Base-by-base conservation (phyloP, 2,113 vertebrate species). In the Bungarus multicinctus region DNA sequence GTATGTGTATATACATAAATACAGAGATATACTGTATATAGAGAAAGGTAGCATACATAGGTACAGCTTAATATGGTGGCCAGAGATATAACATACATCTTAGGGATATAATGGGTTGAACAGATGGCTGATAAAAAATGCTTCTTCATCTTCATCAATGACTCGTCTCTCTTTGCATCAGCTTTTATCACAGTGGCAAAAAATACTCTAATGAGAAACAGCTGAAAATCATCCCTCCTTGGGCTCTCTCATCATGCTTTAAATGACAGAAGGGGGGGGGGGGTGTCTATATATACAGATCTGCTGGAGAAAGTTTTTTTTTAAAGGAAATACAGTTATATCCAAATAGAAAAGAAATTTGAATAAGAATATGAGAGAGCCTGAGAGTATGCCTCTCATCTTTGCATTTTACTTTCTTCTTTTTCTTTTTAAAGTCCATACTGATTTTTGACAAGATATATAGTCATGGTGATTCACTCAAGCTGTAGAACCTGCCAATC, bases 391-490 rank as follows among this genome's bases (percentile, higher is more conserved):
- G 96, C 97, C 94, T 97, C 96, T 95, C 95, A 96, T 96, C 93
- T 96, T 95, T 55, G 85, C 95, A 97, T 96, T 97, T 95, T 94
- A 95, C 96, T 96, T 97, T 97, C 94, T 97, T 97, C 96, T 94
- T 95, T 96, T 93, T 95, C 94, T 92, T 95, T 95, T 95, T 85
- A 97, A 97, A 91, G 89, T 93, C 95, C 91, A 55, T 55, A 94
- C 96, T 97, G 97, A 96, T 96, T 97, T 93, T 96, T 97, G 97
- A 98, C 97, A 97, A 97, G 97, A 96, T 96, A 94, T 96, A 95
- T 90, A 93, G 96, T 92, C 85, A 89, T 93, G 89, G 96, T 95
- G 96, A 96, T 96, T 96, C 97, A 93, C 43, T 57, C 95, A 94
- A 96, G 92, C 94, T 93, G 94, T 89, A 81, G 94, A 95, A 95